Conservation (phyloP, 35 echinoderm and acorn worm species). For the Lytechinus pictus region DNA sequence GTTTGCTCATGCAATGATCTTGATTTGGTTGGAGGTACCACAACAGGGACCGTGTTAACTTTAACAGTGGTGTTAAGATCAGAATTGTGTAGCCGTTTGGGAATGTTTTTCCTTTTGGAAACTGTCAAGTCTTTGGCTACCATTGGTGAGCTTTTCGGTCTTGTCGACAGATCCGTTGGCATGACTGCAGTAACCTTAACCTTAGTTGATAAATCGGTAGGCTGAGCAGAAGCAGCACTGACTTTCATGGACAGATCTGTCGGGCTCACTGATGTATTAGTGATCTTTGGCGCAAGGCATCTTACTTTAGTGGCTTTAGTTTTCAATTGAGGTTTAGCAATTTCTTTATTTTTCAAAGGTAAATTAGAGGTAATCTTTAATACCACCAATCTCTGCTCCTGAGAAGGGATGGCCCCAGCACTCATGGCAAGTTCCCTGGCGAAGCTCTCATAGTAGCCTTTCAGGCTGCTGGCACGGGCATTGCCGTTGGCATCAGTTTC, state of each 20-base stretch:
- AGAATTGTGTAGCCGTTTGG: background rate
- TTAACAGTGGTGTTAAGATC: background rate
- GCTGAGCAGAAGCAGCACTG: background rate
- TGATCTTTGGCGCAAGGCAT: background rate
- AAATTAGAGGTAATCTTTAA: slow-evolving; percentile 44
- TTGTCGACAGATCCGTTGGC: background rate
- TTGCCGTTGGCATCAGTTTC: background rate
- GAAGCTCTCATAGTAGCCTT: slow-evolving; percentile 49
- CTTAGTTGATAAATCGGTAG: background rate
- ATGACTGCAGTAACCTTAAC: background rate
- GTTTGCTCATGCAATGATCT: background rate
- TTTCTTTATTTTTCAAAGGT: slow-evolving; percentile 24
- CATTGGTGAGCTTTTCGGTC: background rate
- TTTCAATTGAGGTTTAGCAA: background rate
- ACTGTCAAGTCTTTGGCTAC: background rate
- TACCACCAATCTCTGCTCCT: slow-evolving; percentile 44
- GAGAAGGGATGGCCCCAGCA: background rate
- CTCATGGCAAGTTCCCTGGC: slow-evolving; percentile 51
- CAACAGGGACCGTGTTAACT: background rate
- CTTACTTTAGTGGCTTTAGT: background rate
- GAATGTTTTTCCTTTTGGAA: background rate
- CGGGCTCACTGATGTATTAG: background rate
- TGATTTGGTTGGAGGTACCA: background rate
- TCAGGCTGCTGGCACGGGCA: slow-evolving; percentile 5
- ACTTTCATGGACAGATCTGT: background rate